Evolutionary conservation across 1,140 invertebrate genomes (phyloP).

Genomic region (Drosophila pruinosa): DNA sequence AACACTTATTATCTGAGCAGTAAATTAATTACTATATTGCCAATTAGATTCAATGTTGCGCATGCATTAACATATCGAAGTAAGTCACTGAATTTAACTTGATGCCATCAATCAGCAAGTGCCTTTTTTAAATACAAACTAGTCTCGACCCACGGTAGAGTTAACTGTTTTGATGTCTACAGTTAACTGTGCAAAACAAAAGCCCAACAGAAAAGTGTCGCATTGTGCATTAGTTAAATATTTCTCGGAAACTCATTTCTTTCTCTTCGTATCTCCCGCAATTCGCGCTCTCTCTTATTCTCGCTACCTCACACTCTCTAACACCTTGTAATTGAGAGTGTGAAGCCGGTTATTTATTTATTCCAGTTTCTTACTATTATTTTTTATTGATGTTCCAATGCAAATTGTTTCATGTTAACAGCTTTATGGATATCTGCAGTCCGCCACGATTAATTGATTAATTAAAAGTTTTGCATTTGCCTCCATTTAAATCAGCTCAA

Average conservation of each 20-base stretch:
- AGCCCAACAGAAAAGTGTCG: constrained; percentile 8
- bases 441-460: constrained; percentile 12
- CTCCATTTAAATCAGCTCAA: constrained; percentile 20
- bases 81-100: constrained; percentile 5
- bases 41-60: not conserved
- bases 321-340: constrained; percentile 12
- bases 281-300: not conserved
- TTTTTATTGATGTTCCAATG: constrained; percentile 38
- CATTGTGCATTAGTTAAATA: not conserved
- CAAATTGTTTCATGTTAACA: constrained; percentile 52
- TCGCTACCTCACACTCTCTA: not conserved
- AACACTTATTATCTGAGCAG: not conserved
- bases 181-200: constrained; percentile 22
- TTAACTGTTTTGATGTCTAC: constrained; percentile 39
- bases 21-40: not conserved
- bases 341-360: constrained; percentile 32
- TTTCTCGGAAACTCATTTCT: constrained; percentile 23
- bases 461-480: constrained; percentile 16
- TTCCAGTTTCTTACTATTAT: constrained; percentile 17
- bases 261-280: not conserved
- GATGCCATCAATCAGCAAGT: not conserved
- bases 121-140: constrained; percentile 2
- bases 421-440: constrained; percentile 12
- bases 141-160: constrained; percentile 26
- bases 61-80: not conserved